Conservation (phyloP, 2,888 invertebrate genomes). For the Papilio demoleus region DNA sequence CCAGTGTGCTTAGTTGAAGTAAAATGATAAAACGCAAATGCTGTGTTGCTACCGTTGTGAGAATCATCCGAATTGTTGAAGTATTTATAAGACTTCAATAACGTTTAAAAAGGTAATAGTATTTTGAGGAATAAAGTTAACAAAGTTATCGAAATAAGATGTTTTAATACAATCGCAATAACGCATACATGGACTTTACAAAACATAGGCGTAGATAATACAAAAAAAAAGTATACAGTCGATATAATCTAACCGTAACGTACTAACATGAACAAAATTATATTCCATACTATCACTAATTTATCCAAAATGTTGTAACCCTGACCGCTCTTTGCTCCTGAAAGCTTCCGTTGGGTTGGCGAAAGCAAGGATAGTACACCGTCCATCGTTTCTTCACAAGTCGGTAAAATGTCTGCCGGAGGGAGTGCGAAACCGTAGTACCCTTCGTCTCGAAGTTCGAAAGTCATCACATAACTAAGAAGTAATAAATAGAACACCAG, state of each 20-base stretch:
- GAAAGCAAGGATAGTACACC: conserved; percentile 64
- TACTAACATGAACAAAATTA: conserved; percentile 59
- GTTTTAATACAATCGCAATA: conserved; percentile 2
- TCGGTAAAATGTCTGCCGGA: conserved; percentile 84
- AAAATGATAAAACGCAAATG: too few relatives aligned
- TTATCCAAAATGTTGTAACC: conserved; percentile 46
- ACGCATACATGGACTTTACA: conserved; percentile 1
- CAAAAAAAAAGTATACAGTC: not conserved
- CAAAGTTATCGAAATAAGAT: not conserved
- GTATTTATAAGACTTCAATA: too few relatives aligned
- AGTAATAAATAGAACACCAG: not conserved
- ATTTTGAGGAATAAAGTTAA: too few relatives aligned
- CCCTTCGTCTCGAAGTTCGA: conserved; percentile 86
- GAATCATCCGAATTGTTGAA: too few relatives aligned
- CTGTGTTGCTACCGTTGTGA: too few relatives aligned
- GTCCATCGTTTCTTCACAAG: conserved; percentile 84
- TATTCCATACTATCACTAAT: conserved; percentile 53
- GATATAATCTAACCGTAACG: conserved; percentile 49
- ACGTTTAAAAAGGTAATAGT: too few relatives aligned
- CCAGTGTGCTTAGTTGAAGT: too few relatives aligned
- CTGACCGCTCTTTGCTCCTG: conserved; percentile 31
- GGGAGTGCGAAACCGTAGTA: conserved; percentile 87
- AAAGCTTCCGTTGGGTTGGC: not conserved
- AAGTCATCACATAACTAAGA: conserved; percentile 83
- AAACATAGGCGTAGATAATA: conserved; percentile 31